Conservation (phyloP, 2,113 vertebrate genomes). For the Isurus oxyrinchus region DNA sequence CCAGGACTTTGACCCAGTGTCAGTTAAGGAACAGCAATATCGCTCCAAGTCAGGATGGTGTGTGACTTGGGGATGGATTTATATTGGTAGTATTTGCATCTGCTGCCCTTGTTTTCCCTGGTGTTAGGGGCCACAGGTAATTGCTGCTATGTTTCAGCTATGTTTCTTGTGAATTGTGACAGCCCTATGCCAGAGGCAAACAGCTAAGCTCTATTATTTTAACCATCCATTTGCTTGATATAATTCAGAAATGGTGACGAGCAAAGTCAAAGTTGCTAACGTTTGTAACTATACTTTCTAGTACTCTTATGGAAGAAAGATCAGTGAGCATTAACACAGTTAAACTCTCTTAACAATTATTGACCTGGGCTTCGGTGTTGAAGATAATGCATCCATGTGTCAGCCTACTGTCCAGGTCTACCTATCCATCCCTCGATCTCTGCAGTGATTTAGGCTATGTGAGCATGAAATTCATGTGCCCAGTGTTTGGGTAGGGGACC, state of each 20-base stretch:
- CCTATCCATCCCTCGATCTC: background rate
- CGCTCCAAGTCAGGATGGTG: background rate
- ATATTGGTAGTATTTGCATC: background rate
- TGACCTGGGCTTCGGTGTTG: background rate
- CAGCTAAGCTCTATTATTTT: background rate
- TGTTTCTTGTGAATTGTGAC: too few relatives aligned
- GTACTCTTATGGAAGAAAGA: background rate
- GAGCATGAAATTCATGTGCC: too few relatives aligned
- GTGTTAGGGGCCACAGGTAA: background rate
- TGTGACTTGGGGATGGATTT: background rate
- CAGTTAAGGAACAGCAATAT: background rate
- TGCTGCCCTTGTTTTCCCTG: background rate
- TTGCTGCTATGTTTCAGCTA: background rate
- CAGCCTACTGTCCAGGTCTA: background rate
- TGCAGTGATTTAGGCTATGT: background rate
- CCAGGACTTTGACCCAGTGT: background rate
- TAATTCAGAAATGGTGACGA: background rate
- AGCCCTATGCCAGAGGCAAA: too few relatives aligned
- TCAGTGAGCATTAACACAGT: background rate
- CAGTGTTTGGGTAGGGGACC: too few relatives aligned
- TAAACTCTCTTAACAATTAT: slow-evolving; percentile 11
- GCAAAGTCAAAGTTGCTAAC: background rate
- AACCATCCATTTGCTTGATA: background rate
- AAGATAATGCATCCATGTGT: background rate
- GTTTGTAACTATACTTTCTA: background rate